Evolutionary conservation across 2,888 invertebrate species (phyloP).

Genomic region (Pterostichus niger): DNA sequence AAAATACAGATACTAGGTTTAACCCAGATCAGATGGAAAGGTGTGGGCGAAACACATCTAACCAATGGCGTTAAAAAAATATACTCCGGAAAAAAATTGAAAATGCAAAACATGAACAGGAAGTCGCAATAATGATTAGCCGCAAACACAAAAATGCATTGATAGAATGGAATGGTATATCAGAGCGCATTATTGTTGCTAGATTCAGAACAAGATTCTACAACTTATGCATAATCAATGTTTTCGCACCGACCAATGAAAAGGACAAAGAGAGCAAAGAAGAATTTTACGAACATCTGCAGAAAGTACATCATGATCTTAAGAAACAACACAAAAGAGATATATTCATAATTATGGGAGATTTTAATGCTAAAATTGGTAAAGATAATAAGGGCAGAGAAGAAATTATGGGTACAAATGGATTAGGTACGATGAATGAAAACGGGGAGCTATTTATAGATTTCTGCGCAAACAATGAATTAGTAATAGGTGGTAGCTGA

Average conservation of each 20-base stretch:
- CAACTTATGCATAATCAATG: not conserved
- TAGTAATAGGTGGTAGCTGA: no score
- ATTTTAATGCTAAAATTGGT: not conserved
- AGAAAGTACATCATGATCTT: not conserved
- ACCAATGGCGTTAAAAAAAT: not conserved
- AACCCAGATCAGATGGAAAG: not conserved
- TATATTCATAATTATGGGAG: not conserved
- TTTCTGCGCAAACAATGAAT: no score
- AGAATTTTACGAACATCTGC: not conserved
- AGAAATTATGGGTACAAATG: no score
- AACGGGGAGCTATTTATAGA: no score
- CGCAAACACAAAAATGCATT: no score
- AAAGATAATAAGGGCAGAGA: not conserved
- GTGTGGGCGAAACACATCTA: not conserved
- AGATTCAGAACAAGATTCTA: not conserved
- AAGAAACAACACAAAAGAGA: slow-evolving; percentile 4
- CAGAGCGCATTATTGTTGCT: slow-evolving; percentile 9
- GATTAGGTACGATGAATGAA: no score
- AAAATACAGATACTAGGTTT: not conserved
- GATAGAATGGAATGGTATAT: not conserved
- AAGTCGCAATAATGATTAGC: no score
- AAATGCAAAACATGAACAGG: no score
- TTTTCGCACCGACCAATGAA: not conserved
- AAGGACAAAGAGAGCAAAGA: not conserved
- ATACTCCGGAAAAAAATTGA: not conserved